Percentiles rank a stretch among this genome's conserved stretches.
Evolutionary conservation across 2,888 invertebrate species (phyloP).

Genomic region (Oegoconia quadripuncta): DNA sequence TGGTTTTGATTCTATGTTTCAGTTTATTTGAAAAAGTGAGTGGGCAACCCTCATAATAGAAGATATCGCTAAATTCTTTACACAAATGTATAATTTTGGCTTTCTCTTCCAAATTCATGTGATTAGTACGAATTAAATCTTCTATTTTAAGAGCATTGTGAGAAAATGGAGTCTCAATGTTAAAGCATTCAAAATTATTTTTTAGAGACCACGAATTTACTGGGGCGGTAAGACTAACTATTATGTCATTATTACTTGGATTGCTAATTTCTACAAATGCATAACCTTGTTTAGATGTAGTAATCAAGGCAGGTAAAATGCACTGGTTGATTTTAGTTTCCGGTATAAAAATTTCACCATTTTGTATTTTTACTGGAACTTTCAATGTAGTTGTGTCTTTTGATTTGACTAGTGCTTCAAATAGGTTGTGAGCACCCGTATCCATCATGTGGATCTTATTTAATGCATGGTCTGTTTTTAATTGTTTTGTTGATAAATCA

Average conservation of each 20-base stretch:
- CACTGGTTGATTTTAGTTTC: slow-evolving; percentile 13
- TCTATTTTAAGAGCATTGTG: no score
- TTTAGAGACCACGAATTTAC: slow-evolving; percentile 11
- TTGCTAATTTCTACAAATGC: slow-evolving; percentile 15
- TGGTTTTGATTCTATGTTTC: slow-evolving; percentile 15
- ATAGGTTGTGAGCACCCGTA: slow-evolving; percentile 18
- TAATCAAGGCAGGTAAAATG: slow-evolving; percentile 12
- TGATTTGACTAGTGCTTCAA: no score
- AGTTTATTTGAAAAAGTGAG: slow-evolving; percentile 16
- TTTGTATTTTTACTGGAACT: slow-evolving; percentile 16
- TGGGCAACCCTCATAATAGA: slow-evolving; percentile 14
- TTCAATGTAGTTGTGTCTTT: slow-evolving; percentile 16
- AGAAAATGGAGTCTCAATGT: slow-evolving; percentile 13
- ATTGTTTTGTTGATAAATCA: slow-evolving; percentile 14
- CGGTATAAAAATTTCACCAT: slow-evolving; percentile 18
- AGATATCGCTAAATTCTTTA: slow-evolving; percentile 15
- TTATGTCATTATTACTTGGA: slow-evolving; percentile 14
- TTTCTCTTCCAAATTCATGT: slow-evolving; percentile 17
- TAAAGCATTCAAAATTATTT: no score
- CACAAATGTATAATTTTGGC: slow-evolving; percentile 12
- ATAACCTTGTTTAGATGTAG: slow-evolving; percentile 6
- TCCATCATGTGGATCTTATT: slow-evolving; percentile 18
- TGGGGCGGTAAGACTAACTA: slow-evolving; percentile 15
- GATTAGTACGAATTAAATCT: neutral
- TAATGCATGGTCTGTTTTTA: slow-evolving; percentile 7